Evolutionary conservation across 2,797 vertebrate species (phyloP).

Genomic region (Mormyrus proboscirostris): DNA sequence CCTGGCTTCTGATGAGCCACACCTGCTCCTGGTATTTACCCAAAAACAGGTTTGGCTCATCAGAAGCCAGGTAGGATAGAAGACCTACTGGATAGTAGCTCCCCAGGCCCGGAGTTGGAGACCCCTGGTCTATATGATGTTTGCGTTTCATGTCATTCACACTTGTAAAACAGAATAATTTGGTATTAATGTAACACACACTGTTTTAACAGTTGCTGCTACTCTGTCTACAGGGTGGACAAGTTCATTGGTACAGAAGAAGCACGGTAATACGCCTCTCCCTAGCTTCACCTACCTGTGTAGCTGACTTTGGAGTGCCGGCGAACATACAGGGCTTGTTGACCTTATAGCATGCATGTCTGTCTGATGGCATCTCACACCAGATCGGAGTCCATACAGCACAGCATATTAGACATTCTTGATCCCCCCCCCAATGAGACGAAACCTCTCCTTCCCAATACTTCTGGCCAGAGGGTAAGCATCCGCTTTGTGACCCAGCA

Average conservation of each 20-base stretch:
- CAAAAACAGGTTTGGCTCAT: background rate
- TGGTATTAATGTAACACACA: background rate
- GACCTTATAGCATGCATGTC: background rate
- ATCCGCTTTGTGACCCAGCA: background rate
- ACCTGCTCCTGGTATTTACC: background rate
- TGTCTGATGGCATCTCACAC: slow-evolving; percentile 41
- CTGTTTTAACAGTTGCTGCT: slow-evolving; percentile 34
- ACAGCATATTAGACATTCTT: slow-evolving; percentile 53
- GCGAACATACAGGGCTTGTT: background rate
- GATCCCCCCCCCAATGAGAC: slow-evolving; percentile 53
- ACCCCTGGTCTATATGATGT: background rate
- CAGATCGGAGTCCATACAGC: slow-evolving; percentile 51
- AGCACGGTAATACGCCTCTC: slow-evolving; percentile 56
- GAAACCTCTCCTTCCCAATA: slow-evolving; percentile 44
- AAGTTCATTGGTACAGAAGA: slow-evolving; percentile 60
- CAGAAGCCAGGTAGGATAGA: background rate
- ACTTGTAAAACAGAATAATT: background rate
- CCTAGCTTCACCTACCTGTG: slow-evolving; percentile 19
- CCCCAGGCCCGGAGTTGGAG: background rate
- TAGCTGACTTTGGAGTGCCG: background rate
- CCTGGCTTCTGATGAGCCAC: background rate
- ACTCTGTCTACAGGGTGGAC: slow-evolving; percentile 69
- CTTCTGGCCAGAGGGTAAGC: slow-evolving; percentile 60
- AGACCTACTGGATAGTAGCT: background rate
- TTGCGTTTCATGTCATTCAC: background rate